Conservation (phyloP, 1,140 invertebrate species). For the Trachymyrmex cornetzi region DNA sequence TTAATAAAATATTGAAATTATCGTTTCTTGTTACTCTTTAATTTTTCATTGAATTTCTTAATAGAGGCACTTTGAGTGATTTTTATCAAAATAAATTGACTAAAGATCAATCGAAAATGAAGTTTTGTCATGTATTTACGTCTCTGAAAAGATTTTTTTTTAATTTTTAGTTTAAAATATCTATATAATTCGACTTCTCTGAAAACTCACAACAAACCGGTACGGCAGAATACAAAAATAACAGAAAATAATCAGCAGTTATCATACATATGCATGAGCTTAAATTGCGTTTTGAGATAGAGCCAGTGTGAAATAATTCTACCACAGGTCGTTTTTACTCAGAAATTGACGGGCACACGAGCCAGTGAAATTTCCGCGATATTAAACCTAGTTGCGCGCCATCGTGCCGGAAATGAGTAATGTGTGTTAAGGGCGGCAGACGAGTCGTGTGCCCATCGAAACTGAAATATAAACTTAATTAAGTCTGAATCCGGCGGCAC, state of each 20-base stretch:
- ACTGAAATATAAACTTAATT: constrained; percentile 82
- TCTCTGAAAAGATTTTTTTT: neutral
- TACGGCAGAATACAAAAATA: constrained; percentile 11
- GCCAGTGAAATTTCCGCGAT: constrained; percentile 61
- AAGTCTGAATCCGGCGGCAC: constrained; percentile 68
- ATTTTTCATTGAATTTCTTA: neutral
- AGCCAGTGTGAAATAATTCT: constrained; percentile 65
- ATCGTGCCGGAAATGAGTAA: constrained; percentile 42
- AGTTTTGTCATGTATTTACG: neutral
- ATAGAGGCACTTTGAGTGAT: neutral
- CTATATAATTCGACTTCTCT: constrained; percentile 22
- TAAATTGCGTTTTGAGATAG: constrained; percentile 45
- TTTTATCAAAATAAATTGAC: neutral
- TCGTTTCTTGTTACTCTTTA: neutral
- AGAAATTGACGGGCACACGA: constrained; percentile 26
- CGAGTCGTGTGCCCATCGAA: constrained; percentile 58
- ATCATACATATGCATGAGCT: constrained; percentile 54
- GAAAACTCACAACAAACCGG: neutral
- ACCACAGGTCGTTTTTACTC: constrained; percentile 58
- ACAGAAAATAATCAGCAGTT: constrained; percentile 52
- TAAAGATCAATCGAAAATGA: neutral
- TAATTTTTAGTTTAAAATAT: neutral
- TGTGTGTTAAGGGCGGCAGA: neutral
- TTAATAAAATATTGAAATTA: neutral
- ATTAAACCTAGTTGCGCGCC: constrained; percentile 64